A percentile compares a stretch with the other conserved stretches of the same genome.
Evolutionary conservation across 2,888 invertebrate species (phyloP).

Genomic region (Augochlorella aurata): DNA sequence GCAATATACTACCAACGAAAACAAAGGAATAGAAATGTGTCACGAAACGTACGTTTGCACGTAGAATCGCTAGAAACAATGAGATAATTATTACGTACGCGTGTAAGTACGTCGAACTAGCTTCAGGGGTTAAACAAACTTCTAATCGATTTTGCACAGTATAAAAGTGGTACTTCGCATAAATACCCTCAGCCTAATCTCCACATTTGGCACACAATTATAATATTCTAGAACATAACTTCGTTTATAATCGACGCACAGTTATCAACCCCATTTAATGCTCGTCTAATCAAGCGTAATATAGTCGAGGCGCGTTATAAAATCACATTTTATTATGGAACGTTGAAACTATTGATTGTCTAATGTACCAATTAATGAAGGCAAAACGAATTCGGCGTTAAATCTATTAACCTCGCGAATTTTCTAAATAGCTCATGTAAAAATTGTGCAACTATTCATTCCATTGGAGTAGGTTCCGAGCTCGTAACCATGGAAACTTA

Average conservation of each 20-base stretch:
- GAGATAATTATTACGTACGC: too few species aligned
- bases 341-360: conserved; percentile 12
- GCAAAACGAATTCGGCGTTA: background rate
- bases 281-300: background rate
- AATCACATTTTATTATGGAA: background rate
- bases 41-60: too few species aligned
- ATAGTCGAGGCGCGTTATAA: background rate
- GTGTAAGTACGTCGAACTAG: too few species aligned
- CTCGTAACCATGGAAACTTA: background rate
- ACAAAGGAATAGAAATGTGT: too few species aligned
- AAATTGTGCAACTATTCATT: background rate
- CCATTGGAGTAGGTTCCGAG: background rate
- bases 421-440: background rate
- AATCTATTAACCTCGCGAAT: background rate
- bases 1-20: too few species aligned
- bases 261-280: background rate
- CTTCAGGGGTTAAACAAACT: too few species aligned
- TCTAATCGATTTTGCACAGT: too few species aligned
- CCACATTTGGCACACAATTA: background rate
- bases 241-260: background rate
- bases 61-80: too few species aligned
- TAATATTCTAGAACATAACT: background rate
- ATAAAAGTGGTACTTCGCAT: background rate
- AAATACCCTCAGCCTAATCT: background rate
- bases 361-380: conserved; percentile 1